A percentile compares a stretch with the other conserved stretches of the same genome.
Evolutionary conservation across 2,797 vertebrate species (phyloP).

Genomic region (Cryptoprocta ferox): DNA sequence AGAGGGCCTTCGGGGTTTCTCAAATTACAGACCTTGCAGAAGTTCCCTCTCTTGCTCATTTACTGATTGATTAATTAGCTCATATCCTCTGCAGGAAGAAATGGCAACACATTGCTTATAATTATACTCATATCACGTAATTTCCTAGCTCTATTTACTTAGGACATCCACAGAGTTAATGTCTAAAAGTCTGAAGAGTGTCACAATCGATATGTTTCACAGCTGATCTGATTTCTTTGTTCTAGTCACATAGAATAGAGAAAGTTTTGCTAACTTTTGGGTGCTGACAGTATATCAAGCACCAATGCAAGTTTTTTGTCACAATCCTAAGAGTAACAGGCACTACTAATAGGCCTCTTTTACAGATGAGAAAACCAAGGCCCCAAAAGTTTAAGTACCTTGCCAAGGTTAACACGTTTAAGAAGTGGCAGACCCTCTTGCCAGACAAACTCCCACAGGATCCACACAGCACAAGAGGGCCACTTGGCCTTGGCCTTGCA

Average conservation of each 20-base stretch:
- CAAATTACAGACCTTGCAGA: neutral
- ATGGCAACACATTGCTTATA: neutral
- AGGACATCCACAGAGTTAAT: neutral
- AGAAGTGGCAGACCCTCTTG: neutral
- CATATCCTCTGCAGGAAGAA: neutral
- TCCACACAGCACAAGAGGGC: neutral
- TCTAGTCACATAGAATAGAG: neutral
- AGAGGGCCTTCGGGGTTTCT: neutral
- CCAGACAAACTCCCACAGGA: neutral
- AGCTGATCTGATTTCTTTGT: neutral
- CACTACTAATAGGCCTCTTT: neutral
- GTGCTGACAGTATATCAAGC: neutral
- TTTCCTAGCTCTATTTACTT: neutral
- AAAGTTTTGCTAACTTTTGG: neutral
- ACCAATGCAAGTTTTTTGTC: neutral
- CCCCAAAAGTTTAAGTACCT: neutral
- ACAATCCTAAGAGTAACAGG: neutral
- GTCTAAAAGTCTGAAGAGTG: neutral
- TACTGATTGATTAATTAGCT: neutral
- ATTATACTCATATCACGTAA: neutral
- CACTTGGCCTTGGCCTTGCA: neutral
- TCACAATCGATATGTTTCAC: neutral
- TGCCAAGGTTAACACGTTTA: neutral
- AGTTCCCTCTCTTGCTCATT: neutral
- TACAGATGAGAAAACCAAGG: conserved; percentile 14